These are phyloP conservation scores for Gorsachius magnificus DNA, from an alignment of 2,797 vertebrate genomes.

Conservation along the genomic window DNA sequence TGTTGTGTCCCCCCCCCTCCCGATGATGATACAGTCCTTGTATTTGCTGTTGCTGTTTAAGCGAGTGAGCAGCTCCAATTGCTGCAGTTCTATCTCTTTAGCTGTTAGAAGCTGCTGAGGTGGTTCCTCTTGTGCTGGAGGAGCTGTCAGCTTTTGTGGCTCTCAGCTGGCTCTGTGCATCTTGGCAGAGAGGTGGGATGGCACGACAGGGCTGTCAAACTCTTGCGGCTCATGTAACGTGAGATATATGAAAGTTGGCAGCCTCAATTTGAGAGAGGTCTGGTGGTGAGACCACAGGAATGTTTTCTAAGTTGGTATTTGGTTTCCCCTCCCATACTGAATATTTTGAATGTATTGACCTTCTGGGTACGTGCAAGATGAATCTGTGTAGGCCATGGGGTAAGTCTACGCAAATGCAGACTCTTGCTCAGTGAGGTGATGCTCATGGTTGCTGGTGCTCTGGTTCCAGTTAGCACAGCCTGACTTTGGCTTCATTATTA, in stretches of 20 bases:
- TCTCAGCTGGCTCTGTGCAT: background rate
- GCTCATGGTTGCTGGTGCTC: background rate
- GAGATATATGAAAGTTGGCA: background rate
- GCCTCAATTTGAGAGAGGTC: background rate
- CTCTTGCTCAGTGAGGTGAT: background rate
- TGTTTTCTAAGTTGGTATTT: background rate
- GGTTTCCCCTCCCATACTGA: background rate
- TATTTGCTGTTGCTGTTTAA: background rate
- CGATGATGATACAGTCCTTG: background rate
- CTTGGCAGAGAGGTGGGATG: background rate
- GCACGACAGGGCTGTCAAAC: background rate
- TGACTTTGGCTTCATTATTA: background rate
- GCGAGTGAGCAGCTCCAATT: background rate
- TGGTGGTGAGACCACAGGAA: conserved; percentile 9
- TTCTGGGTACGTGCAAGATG: background rate
- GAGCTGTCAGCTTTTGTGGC: background rate
- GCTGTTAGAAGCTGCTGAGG: background rate
- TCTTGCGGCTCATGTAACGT: background rate
- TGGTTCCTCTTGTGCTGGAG: background rate
- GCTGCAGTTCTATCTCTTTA: background rate
- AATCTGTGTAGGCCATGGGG: background rate
- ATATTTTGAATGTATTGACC: background rate
- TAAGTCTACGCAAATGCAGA: background rate
- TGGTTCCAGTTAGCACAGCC: background rate
- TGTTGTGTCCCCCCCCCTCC: rapidly evolving